A percentile compares a stretch with the other conserved stretches of the same genome.
Conservation (phyloP, 2,797 vertebrate species). For the Chelon labrosus region DNA sequence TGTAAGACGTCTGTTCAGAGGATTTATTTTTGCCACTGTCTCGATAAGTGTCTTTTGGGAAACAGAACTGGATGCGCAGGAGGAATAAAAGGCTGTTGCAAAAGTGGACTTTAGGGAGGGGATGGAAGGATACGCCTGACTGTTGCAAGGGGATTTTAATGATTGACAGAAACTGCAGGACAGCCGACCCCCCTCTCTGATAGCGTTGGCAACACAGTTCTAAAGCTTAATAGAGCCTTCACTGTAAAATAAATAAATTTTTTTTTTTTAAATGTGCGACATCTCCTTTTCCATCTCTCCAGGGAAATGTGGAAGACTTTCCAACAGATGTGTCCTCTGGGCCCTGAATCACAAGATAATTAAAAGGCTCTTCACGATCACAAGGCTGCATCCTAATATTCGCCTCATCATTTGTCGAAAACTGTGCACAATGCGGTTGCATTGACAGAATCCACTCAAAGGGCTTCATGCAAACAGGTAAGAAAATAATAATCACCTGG, state of each 20-base stretch:
- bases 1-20: conserved; percentile 53
- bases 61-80: conserved; percentile 54
- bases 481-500: conserved; percentile 34
- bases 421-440: conserved; percentile 55
- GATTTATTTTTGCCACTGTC: conserved; percentile 58
- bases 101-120: conserved; percentile 59
- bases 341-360: conserved; percentile 78
- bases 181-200: conserved; percentile 56
- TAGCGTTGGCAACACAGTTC: conserved; percentile 47
- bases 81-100: conserved; percentile 65
- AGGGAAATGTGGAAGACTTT: conserved; percentile 74
- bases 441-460: conserved; percentile 54
- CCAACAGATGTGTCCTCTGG: conserved; percentile 78
- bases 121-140: conserved; percentile 48
- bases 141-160: conserved; percentile 71
- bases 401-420: conserved; percentile 52
- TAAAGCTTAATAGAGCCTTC: conserved; percentile 68
- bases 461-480: conserved; percentile 42
- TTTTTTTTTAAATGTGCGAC: conserved; percentile 52
- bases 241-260: conserved; percentile 45
- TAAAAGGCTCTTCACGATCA: conserved; percentile 78
- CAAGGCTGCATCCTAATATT: conserved; percentile 66
- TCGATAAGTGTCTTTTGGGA: conserved; percentile 67
- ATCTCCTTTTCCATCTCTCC: conserved; percentile 60
- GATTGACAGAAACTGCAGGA: conserved; percentile 76